Base-by-base conservation (phyloP, 2,888 invertebrate species). In the Torymus tubicola region DNA sequence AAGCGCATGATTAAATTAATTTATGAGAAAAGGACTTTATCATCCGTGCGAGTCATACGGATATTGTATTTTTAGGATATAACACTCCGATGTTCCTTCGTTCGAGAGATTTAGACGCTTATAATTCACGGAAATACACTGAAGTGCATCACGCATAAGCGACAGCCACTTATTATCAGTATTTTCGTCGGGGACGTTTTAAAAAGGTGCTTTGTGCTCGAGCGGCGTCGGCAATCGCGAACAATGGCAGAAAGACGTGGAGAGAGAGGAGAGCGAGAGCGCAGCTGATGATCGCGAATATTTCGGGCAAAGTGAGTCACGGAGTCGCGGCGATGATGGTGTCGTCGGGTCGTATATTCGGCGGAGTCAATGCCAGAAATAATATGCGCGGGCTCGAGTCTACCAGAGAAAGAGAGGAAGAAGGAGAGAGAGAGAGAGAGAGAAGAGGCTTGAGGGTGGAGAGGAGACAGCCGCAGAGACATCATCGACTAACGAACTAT, bases 311-410 rank as follows among this genome's bases (percentile, higher is more conserved):
- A 83, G 83, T 89, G 89, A 89, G 86, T 89, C 89, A 89, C 83
- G 81, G 84, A 72, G 67, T 52, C 50, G 69, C 24, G 69, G 85
- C 73, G 85, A 87, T 86, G 86, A 85, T 85, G 85, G 84, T 86
- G 84, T 85, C 85, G 85, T 82, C 84, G 85, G 73, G 80, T 85
- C 83, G 81, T 86, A 83, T 84, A 83, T 82, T 84, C 80, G 83
- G 72, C 84, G 81, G 83, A 88, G 88, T 89, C 87, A 87, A 88
- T 88, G 89, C 88, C 89, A 88, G 87, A 89, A 89, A 89, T 89
- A 90, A 89, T 88, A 88, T 87, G 84, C 83, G 86, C 70, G 31
- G 57, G 10, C 50, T 21, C 53, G 60, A 58, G 10, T n/a, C 58
- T 10, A n/a, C 58, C 60, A 52, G 50, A 14, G 67, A 24, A 60